Conservation (phyloP, 2,888 invertebrate genomes). For the Aleiodes testaceus region DNA sequence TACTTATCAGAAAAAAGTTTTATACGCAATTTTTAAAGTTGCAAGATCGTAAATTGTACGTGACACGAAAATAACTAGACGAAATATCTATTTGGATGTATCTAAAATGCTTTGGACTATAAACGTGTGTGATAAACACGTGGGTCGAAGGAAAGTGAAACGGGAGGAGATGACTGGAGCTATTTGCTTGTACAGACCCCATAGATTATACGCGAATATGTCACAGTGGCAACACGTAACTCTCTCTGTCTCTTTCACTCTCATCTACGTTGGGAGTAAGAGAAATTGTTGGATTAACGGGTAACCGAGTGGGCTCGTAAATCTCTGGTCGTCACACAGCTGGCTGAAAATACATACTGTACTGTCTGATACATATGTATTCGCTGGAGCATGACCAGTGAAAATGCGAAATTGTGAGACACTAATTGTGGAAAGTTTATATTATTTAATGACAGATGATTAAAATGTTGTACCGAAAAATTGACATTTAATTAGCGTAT, state of each 20-base stretch:
- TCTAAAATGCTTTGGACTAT: constrained; percentile 4
- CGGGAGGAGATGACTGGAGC: constrained; percentile 6
- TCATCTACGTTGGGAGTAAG: constrained; percentile 8
- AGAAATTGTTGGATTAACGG: constrained; percentile 20
- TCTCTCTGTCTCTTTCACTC: background rate
- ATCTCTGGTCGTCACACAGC: constrained; percentile 15
- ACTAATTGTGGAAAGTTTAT: constrained; percentile 4
- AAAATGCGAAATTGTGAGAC: constrained; percentile 13
- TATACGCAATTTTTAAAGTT: background rate
- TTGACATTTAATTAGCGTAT: too few species aligned
- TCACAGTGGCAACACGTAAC: constrained; percentile 15
- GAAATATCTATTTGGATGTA: constrained; percentile 19
- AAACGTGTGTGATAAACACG: constrained; percentile 8
- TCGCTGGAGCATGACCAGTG: constrained; percentile 3
- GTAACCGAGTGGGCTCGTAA: constrained; percentile 13
- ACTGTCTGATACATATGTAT: background rate
- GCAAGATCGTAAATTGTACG: constrained; percentile 4
- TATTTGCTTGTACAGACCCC: constrained; percentile 11
- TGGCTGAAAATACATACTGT: background rate
- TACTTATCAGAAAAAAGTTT: background rate
- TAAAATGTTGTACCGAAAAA: background rate
- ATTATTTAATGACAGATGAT: background rate
- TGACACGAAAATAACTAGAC: constrained; percentile 20
- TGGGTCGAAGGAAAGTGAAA: constrained; percentile 25
- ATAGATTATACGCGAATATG: constrained; percentile 29